phyloP scores from a whole-genome alignment of 2,888 invertebrate genomes.

The Seira sanloemensis region DNA sequence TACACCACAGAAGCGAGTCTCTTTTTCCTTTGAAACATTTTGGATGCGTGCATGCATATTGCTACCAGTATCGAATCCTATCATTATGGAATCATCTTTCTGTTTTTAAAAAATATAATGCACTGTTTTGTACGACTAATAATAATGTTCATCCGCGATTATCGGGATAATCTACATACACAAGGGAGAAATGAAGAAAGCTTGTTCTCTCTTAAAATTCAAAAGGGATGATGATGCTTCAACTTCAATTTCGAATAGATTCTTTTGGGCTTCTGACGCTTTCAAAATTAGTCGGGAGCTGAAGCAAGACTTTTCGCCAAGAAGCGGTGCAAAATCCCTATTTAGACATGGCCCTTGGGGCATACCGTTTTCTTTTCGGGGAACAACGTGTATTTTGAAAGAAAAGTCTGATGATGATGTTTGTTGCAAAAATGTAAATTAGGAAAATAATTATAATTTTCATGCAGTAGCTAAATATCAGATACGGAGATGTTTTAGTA shows the following conservation, averaged over 20 bases:
- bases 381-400: too few species aligned
- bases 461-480: too few species aligned
- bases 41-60: conserved; percentile 37
- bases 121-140: conserved; percentile 34
- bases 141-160: conserved; percentile 31
- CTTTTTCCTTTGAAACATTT: conserved; percentile 22
- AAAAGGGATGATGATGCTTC: too few species aligned
- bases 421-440: too few species aligned
- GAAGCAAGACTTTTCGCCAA: neutral
- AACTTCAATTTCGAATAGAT: too few species aligned
- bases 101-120: conserved; percentile 9
- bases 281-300: neutral
- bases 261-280: too few species aligned
- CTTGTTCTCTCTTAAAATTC: conserved; percentile 28
- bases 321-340: neutral
- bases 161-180: conserved; percentile 5
- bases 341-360: too few species aligned
- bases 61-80: conserved; percentile 10
- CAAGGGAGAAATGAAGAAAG: conserved; percentile 2
- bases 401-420: too few species aligned
- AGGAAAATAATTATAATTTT: too few species aligned
- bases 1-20: conserved; percentile 7
- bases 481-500: too few species aligned
- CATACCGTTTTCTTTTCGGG: too few species aligned
- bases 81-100: conserved; percentile 25